Evolutionary conservation across 2,888 invertebrate genomes (phyloP).

Genomic region (Callosobruchus maculatus): DNA sequence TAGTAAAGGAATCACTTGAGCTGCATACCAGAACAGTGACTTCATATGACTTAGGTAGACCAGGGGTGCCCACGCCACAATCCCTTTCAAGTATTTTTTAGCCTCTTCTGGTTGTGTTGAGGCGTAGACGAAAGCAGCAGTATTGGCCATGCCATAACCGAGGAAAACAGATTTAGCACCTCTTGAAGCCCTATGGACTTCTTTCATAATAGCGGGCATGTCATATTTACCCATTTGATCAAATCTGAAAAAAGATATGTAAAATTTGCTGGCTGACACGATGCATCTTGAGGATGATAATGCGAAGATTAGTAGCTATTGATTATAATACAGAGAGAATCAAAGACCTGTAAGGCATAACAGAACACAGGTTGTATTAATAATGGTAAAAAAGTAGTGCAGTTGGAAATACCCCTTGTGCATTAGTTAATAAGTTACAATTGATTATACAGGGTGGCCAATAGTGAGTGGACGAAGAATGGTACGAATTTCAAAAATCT

Average conservation of each 20-base stretch:
- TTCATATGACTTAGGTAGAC: slow-evolving; percentile 1
- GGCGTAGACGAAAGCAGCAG: slow-evolving; percentile 11
- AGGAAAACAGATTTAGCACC: slow-evolving; percentile 9
- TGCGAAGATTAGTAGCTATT: no score
- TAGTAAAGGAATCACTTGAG: background rate
- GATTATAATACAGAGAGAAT: no score
- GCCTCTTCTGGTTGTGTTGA: slow-evolving; percentile 9
- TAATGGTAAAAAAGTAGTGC: no score
- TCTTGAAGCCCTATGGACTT: background rate
- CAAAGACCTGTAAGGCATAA: no score
- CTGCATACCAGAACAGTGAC: background rate
- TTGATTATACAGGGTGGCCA: no score
- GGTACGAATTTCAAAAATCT: no score
- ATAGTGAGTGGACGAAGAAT: no score
- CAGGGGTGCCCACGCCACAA: slow-evolving; percentile 12
- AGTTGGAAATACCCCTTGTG: no score
- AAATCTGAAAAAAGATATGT: slow-evolving; percentile 17
- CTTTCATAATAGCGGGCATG: slow-evolving; percentile 7
- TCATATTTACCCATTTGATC: slow-evolving; percentile 19
- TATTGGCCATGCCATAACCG: slow-evolving; percentile 14
- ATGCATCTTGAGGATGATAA: no score
- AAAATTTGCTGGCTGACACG: no score
- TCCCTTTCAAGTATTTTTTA: slow-evolving; percentile 6
- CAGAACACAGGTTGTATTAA: no score
- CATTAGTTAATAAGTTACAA: no score